Conservation (phyloP, 2,888 invertebrate species). For the Mesopsocus fuscifrons region DNA sequence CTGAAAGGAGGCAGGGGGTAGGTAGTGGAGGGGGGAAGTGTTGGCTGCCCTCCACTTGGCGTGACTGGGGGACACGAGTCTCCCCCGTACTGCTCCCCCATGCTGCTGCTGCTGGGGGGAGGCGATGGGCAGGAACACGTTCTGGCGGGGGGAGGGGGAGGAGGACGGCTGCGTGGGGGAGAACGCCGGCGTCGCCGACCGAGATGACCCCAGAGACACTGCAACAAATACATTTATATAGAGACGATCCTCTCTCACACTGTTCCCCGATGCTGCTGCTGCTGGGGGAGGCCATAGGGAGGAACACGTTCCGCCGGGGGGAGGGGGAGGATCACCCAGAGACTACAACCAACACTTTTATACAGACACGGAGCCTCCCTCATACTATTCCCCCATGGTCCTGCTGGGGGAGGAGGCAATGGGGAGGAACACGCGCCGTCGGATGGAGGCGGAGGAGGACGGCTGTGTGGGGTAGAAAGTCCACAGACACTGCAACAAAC, state of each 20-base stretch:
- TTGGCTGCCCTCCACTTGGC: conserved; percentile 18
- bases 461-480: conserved; percentile 61
- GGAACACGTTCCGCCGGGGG: conserved; percentile 70
- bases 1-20: conserved; percentile 12
- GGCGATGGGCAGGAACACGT: conserved; percentile 82
- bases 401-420: conserved; percentile 52
- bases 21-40: conserved; percentile 22
- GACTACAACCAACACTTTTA: too few species aligned
- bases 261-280: conserved; percentile 30
- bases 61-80: conserved; percentile 23
- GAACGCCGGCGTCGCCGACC: conserved; percentile 83
- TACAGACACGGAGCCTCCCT: too few species aligned
- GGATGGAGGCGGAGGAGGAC: conserved; percentile 43
- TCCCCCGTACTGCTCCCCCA: conserved; percentile 21
- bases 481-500: too few species aligned
- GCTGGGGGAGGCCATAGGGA: conserved; percentile 63
- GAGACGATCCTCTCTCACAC: too few species aligned
- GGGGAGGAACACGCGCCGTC: conserved; percentile 82
- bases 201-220: conserved; percentile 85
- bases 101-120: conserved; percentile 38
- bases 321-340: conserved; percentile 43
- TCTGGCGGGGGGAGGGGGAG: conserved; percentile 51
- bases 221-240: conserved; percentile 21
- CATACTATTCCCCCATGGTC: conserved; percentile 20
- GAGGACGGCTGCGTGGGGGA: conserved; percentile 52